Evolutionary conservation across 2,113 vertebrate species (phyloP), one percentile per base, ranked within the genome.

Genomic region (Ophiodon elongatus): DNA sequence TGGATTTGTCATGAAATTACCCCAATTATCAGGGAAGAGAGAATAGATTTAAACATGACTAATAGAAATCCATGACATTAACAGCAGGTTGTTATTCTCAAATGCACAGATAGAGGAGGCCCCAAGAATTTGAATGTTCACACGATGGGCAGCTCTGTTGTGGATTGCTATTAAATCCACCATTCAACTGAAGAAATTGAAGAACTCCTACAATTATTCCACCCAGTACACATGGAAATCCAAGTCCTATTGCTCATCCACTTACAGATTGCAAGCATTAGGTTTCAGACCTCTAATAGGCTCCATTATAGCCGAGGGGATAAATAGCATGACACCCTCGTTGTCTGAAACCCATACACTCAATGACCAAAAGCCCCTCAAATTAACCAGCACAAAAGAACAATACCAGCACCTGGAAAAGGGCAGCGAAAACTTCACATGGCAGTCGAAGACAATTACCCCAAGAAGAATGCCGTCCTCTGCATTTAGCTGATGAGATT

Each of bases 401-500:
- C 83, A 91, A 91, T 80, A 33, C 35, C 23, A 21, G 72, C 50
- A 14, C 82, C 62, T 45, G 78, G 66, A 73, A 87, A 90, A 88
- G 76, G 80, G 71, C 83, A 90, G 66, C 67, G 23, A 85, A 74
- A 80, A 81, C 57, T 69, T 87, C 76, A 80, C 84, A 64, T 52
- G 73, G 39, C 84, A 79, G 80, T 83, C 56, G 45, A 43, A 92
- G 91, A 92, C 91, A 93, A 93, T 94, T 90, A 93, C 80, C 37
- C 39, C 21, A 11, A 86, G 82, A 86, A 91, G 87, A 90, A 92
- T 82, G 86, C 59, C 23, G 84, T 66, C 69, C 84, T 88, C 68
- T 76, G 74, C 73, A 89, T 93, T 90, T 89, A 81, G 87, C 73
- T 87, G 91, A 94, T 92, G 92, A 89, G 92, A 85, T 91, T 92